Evolutionary conservation across 1,140 invertebrate genomes (phyloP).

Genomic region (Bombus consobrinus): DNA sequence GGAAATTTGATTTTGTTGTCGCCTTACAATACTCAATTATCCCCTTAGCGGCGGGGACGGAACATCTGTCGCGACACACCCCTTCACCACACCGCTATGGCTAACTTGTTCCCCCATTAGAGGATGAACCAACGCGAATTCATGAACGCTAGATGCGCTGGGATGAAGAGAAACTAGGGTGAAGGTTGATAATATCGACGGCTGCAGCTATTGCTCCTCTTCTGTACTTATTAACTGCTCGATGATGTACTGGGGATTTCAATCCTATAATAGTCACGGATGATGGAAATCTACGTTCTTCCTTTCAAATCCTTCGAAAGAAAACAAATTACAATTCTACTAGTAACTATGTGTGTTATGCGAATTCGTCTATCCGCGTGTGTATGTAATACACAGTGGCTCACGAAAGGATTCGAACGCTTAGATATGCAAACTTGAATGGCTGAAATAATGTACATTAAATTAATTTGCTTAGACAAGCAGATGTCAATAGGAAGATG

Average conservation of each 20-base stretch:
- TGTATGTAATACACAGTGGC: too few relatives aligned
- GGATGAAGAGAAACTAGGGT: conserved; percentile 10
- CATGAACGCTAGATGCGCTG: conserved; percentile 49
- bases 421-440: too few relatives aligned
- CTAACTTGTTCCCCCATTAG: conserved; percentile 66
- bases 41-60: conserved; percentile 46
- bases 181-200: conserved; percentile 27
- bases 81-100: conserved; percentile 25
- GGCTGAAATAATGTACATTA: too few relatives aligned
- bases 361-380: too few relatives aligned
- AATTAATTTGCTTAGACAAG: too few relatives aligned
- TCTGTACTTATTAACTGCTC: conserved; percentile 7
- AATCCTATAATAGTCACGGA: neutral
- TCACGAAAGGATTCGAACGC: too few relatives aligned
- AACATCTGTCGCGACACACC: conserved; percentile 70
- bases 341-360: too few relatives aligned
- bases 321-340: neutral
- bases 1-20: conserved; percentile 78
- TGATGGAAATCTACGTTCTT: neutral
- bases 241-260: neutral
- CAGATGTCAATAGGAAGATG: too few relatives aligned
- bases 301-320: too few relatives aligned
- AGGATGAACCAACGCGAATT: conserved; percentile 58
- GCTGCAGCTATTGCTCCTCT: too few relatives aligned
- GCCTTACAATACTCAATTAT: conserved; percentile 79